phyloP scores from a whole-genome alignment of 2,888 invertebrate species.

The Glaucopsyche alexis region DNA sequence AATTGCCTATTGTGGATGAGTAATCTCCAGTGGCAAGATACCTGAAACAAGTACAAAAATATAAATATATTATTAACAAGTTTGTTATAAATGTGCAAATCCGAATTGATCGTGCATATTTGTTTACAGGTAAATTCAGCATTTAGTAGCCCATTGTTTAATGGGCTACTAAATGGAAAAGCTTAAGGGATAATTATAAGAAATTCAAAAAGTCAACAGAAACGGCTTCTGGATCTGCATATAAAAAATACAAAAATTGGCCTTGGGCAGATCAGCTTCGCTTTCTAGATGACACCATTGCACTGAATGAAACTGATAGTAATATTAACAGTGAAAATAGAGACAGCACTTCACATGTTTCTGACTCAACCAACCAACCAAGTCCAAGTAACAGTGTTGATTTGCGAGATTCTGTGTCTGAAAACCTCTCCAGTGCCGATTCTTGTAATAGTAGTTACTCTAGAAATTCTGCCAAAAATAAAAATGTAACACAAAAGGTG shows the following conservation, averaged over 20 bases:
- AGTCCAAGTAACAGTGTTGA: conserved; percentile 27
- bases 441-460: background rate
- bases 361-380: conserved; percentile 12
- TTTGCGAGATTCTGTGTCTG: conserved; percentile 19
- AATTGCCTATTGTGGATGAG: too few relatives aligned
- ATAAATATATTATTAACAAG: too few relatives aligned
- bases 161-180: conserved; percentile 6
- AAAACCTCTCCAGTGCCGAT: conserved; percentile 5
- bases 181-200: conserved; percentile 9
- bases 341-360: conserved; percentile 14
- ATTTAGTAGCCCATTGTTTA: too few relatives aligned
- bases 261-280: conserved; percentile 41
- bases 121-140: conserved; percentile 1
- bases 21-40: too few relatives aligned
- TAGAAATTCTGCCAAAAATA: conserved; percentile 14
- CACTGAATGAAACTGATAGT: conserved; percentile 16
- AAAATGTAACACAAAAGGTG: conserved; percentile 23
- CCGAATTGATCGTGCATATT: conserved; percentile 2
- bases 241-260: conserved; percentile 43
- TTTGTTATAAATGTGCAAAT: too few relatives aligned
- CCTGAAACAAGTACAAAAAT: too few relatives aligned
- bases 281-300: conserved; percentile 31
- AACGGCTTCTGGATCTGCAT: background rate
- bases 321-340: conserved; percentile 27
- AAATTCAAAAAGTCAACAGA: conserved; percentile 4